Evolutionary conservation across 2,888 invertebrate genomes (phyloP).

Genomic region (Sarcophaga carnaria): DNA sequence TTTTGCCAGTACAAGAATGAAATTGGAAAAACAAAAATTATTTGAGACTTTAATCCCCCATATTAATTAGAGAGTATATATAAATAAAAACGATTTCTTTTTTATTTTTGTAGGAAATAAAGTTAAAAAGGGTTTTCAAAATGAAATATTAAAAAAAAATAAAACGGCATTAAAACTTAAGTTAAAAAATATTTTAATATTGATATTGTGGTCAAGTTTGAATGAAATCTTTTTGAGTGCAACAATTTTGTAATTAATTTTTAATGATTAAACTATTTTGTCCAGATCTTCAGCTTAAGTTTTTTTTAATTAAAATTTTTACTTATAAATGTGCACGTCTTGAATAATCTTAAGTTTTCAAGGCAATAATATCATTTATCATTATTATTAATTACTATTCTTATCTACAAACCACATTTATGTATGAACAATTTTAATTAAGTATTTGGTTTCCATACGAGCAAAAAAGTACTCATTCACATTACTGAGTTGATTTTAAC

Average conservation of each 20-base stretch:
- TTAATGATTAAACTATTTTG: not conserved
- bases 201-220: no score
- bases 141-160: no score
- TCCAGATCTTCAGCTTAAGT: not conserved
- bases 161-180: no score
- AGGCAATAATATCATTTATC: slow-evolving; percentile 17
- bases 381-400: slow-evolving; percentile 3
- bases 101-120: not conserved
- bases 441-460: not conserved
- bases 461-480: not conserved
- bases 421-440: slow-evolving; percentile 24
- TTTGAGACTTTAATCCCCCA: not conserved
- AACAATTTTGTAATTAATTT: not conserved
- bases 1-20: not conserved
- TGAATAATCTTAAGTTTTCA: not conserved
- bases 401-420: slow-evolving; percentile 11
- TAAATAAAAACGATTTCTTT: not conserved
- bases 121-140: not conserved
- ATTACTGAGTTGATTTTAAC: not conserved
- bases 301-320: not conserved
- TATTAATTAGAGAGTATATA: not conserved
- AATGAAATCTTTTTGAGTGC: no score
- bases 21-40: not conserved
- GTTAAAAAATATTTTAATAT: no score
- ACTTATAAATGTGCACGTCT: not conserved